Evolutionary conservation across 2,888 invertebrate genomes (phyloP).

Genomic region (Tetropium fuscum): DNA sequence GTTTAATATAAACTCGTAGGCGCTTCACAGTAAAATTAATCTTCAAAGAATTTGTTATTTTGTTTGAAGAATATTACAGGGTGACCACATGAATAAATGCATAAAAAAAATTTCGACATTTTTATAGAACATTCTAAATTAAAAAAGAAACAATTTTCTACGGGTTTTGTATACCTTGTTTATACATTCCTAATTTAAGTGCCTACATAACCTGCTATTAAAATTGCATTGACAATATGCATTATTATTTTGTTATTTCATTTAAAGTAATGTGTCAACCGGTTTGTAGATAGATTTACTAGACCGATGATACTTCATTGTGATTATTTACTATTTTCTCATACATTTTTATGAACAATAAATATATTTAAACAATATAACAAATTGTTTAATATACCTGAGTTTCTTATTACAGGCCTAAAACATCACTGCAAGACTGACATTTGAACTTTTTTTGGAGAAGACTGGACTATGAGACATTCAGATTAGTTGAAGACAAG

Average conservation of each 20-base stretch:
- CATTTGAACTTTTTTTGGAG: slow-evolving; percentile 67
- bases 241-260: slow-evolving; percentile 46
- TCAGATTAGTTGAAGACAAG: slow-evolving; percentile 66
- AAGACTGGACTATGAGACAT: slow-evolving; percentile 65
- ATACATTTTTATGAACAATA: slow-evolving; percentile 58
- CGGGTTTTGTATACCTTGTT: slow-evolving; percentile 44
- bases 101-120: slow-evolving; percentile 30
- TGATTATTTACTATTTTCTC: slow-evolving; percentile 58
- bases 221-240: slow-evolving; percentile 52
- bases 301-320: slow-evolving; percentile 53
- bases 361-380: slow-evolving; percentile 57
- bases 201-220: slow-evolving; percentile 52
- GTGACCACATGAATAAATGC: slow-evolving; percentile 20
- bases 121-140: slow-evolving; percentile 28
- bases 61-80: slow-evolving; percentile 15
- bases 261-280: slow-evolving; percentile 55
- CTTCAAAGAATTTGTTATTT: slow-evolving; percentile 12
- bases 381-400: slow-evolving; percentile 62
- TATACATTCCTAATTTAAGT: slow-evolving; percentile 56
- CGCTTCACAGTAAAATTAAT: slow-evolving; percentile 33
- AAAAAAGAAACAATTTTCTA: slow-evolving; percentile 25
- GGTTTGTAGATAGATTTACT: slow-evolving; percentile 53
- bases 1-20: slow-evolving; percentile 42
- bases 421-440: slow-evolving; percentile 66
- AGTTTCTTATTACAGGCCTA: slow-evolving; percentile 65